Conservation (phyloP, 23 tunicate genomes). For the Oikopleura vanhoeffeni region DNA sequence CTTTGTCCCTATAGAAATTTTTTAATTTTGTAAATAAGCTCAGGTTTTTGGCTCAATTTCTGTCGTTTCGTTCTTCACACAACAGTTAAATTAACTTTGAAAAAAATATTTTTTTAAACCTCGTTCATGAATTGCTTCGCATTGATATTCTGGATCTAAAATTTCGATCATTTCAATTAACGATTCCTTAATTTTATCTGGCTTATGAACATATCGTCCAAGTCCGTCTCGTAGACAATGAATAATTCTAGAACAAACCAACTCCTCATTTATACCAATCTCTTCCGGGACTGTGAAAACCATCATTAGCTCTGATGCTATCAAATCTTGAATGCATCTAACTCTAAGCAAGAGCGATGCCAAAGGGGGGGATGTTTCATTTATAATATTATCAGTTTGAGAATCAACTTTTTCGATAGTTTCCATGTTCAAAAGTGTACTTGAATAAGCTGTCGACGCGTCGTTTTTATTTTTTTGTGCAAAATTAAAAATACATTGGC, state of each 20-base stretch:
- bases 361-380: neutral
- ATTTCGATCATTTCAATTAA: neutral
- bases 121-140: neutral
- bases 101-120: too few species aligned
- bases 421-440: neutral
- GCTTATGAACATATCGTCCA: neutral
- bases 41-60: too few species aligned
- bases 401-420: neutral
- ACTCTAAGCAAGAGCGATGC: neutral
- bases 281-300: neutral
- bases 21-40: too few species aligned
- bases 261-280: neutral
- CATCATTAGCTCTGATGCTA: neutral
- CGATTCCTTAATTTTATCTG: neutral
- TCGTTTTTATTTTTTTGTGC: too few species aligned
- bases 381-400: neutral
- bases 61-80: too few species aligned
- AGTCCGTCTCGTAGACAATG: neutral
- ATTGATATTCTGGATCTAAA: neutral
- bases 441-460: too few species aligned
- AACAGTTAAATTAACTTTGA: too few species aligned
- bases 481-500: too few species aligned
- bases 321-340: neutral
- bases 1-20: too few species aligned
- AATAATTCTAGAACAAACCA: neutral